Percentiles rank a stretch among this genome's conserved stretches.
Conservation (phyloP, 2,113 vertebrate genomes). For the Paedocypris sp. region DNA sequence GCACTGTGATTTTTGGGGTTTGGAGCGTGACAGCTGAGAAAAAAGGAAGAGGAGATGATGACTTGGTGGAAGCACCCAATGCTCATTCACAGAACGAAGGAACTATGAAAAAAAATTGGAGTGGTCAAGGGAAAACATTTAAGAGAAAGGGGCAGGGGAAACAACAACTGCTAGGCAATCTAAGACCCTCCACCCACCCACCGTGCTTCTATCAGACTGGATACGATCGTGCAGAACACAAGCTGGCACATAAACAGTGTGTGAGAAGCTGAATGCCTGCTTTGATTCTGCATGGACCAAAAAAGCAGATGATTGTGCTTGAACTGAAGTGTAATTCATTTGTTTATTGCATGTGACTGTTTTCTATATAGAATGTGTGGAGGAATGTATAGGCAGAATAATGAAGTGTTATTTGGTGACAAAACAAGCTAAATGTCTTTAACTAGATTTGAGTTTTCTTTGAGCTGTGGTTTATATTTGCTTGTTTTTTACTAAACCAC, state of each 20-base stretch:
- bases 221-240: conserved; percentile 45
- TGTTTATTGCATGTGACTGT: neutral
- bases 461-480: too few relatives aligned
- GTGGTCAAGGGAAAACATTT: neutral
- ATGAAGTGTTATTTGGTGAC: too few relatives aligned
- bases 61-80: conserved; percentile 33
- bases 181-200: conserved; percentile 48
- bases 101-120: conserved; percentile 14
- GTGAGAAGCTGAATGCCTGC: conserved; percentile 24
- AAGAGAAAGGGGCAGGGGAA: conserved; percentile 24
- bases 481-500: too few relatives aligned
- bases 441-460: too few relatives aligned
- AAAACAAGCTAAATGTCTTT: too few relatives aligned
- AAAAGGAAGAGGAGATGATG: conserved; percentile 36
- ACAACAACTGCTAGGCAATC: conserved; percentile 35
- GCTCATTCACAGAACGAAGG: too few relatives aligned
- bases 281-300: neutral
- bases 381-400: too few relatives aligned
- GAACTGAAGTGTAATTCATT: neutral
- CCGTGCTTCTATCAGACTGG: conserved; percentile 16
- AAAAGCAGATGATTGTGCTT: neutral
- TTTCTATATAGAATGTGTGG: too few relatives aligned
- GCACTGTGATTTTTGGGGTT: conserved; percentile 1
- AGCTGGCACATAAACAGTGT: conserved; percentile 41
- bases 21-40: conserved; percentile 2